phyloP scores from a whole-genome alignment of 2,113 vertebrate genomes.

The Trichechus manatus region DNA sequence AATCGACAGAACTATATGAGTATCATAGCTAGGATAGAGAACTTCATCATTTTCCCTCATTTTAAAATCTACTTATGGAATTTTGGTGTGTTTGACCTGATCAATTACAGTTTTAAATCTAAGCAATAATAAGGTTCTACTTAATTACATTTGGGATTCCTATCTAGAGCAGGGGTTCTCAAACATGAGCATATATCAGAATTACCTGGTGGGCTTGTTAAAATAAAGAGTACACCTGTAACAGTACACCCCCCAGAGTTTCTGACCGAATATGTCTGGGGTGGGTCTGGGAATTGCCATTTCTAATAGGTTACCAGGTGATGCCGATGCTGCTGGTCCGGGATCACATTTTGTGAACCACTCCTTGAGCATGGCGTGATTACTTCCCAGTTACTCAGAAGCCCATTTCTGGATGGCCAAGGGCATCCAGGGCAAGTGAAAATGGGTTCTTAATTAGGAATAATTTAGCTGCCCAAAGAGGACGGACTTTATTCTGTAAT shows the following conservation, averaged over 20 bases:
- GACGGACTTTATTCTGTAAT: not conserved
- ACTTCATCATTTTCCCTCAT: not conserved
- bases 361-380: not conserved
- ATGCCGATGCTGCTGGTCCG: not conserved
- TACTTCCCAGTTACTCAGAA: not conserved
- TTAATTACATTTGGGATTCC: slow-evolving; percentile 25
- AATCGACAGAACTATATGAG: not conserved
- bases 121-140: not conserved
- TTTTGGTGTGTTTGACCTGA: not conserved
- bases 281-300: not conserved
- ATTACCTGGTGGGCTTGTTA: not conserved
- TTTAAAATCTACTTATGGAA: slow-evolving; percentile 17
- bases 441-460: not conserved
- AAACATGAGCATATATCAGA: not conserved
- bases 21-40: not conserved
- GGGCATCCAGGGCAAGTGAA: not conserved
- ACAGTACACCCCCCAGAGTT: not conserved
- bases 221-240: not conserved
- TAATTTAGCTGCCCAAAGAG: not conserved
- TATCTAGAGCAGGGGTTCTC: not conserved
- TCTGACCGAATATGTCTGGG: not conserved
- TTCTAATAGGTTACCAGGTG: not conserved
- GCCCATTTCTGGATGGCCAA: not conserved
- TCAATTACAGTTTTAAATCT: slow-evolving; percentile 2
- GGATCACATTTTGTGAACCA: not conserved